Conservation (phyloP, 1,140 invertebrate genomes). For the Atta texana region DNA sequence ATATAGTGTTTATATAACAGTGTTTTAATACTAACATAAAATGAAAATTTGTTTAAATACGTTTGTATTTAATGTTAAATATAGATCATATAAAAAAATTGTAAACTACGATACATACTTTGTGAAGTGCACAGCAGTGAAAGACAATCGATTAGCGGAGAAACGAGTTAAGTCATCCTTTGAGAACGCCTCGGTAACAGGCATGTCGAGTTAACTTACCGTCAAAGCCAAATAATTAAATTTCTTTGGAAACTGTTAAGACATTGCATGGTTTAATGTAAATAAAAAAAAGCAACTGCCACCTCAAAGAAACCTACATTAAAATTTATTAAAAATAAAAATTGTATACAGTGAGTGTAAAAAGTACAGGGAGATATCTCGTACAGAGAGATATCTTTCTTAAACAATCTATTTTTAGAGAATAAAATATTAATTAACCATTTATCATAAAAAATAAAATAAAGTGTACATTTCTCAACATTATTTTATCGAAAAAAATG, state of each 20-base stretch:
- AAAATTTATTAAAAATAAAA: constrained; percentile 17
- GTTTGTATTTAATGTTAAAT: neutral
- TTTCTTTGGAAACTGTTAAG: constrained; percentile 8
- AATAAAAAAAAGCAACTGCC: neutral
- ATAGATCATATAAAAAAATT: neutral
- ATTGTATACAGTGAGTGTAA: too few relatives aligned
- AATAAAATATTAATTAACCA: too few relatives aligned
- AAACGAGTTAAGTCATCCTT: constrained; percentile 36
- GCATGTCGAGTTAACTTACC: constrained; percentile 26
- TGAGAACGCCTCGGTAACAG: constrained; percentile 18
- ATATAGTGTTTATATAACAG: neutral
- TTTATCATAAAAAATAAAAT: too few relatives aligned
- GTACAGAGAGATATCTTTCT: too few relatives aligned
- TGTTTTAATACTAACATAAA: neutral
- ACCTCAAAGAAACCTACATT: neutral
- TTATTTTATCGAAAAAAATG: too few relatives aligned
- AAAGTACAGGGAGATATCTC: too few relatives aligned
- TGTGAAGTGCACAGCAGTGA: neutral
- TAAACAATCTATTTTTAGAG: too few relatives aligned
- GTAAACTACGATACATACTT: neutral
- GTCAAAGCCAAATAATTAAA: constrained; percentile 52
- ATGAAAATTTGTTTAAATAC: neutral
- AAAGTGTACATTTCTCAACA: too few relatives aligned
- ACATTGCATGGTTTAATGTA: neutral
- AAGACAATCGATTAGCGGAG: constrained; percentile 19